Evolutionary conservation across 1,140 invertebrate genomes (phyloP).

Genomic region (Rhopalosiphum padi): DNA sequence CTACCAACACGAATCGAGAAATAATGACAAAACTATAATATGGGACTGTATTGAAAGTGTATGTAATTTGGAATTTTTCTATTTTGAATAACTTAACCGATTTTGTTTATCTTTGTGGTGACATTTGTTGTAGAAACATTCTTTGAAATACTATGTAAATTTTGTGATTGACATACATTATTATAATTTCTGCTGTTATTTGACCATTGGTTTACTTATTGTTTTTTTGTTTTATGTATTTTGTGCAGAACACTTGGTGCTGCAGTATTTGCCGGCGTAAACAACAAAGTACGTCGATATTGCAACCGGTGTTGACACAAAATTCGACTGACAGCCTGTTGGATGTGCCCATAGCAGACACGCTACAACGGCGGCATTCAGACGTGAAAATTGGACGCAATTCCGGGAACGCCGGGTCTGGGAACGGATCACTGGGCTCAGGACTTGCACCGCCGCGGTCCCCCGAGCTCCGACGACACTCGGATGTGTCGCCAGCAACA

Average conservation of each 20-base stretch:
- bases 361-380: constrained; percentile 77
- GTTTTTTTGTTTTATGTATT: not conserved
- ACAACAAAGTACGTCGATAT: constrained; percentile 72
- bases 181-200: not conserved
- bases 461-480: constrained; percentile 79
- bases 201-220: not conserved
- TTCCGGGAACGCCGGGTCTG: constrained; percentile 65
- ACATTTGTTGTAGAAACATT: too few species aligned
- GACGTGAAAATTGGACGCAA: constrained; percentile 75
- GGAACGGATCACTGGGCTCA: constrained; percentile 65
- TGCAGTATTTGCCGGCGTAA: constrained; percentile 83
- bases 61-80: too few species aligned
- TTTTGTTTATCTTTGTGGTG: too few species aligned
- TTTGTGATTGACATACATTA: too few species aligned
- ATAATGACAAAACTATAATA: too few species aligned
- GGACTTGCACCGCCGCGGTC: constrained; percentile 78
- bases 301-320: constrained; percentile 70
- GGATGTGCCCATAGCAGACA: constrained; percentile 78
- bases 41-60: too few species aligned
- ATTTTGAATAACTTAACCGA: too few species aligned
- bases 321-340: constrained; percentile 81
- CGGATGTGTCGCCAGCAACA: constrained; percentile 82
- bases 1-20: too few species aligned
- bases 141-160: too few species aligned
- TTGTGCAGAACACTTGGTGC: constrained; percentile 73